Evolutionary conservation across 1,140 invertebrate genomes (phyloP), one percentile per base, ranked within the genome.

Genomic region (Drosophila sproati): DNA sequence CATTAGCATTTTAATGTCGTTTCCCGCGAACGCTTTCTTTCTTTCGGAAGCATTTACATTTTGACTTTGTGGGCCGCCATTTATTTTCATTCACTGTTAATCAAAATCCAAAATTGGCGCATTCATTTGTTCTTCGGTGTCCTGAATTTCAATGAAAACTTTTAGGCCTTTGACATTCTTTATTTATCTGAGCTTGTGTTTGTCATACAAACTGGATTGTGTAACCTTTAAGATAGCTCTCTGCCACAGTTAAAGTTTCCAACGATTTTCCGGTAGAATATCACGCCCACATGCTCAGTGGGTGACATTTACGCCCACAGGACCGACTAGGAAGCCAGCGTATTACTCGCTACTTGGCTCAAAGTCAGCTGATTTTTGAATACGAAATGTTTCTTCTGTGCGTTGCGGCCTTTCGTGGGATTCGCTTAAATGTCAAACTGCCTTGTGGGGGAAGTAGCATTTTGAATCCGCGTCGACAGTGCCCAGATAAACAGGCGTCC

Each of bases 401-500:
- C 10, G 39, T 64, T 37, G 32, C 4, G 29, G 43, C 34, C 10
- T 73, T 88, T 57, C 34, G 12, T 55, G 68, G 61, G 64, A 55
- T 79, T 60, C 39, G 80, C 64, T 77, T 66, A 88, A 87, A 87
- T 87, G 82, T 80, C 83, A 82, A 59, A 75, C 66, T 67, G 35
- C 77, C 66, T 67, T 73, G 67, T 57, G 50, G 54, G 57, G 39
- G 34, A 69, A 41, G 6, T 31, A 20, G 10, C 37, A 35, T 50
- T 54, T 64, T 55, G 69, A 5, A 34, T 5, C 39, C 70, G 20
- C 82, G 62, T 43, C 64, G 69, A 78, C 72, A 77, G 83, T 47
- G 73, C 39, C 73, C 80, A 77, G 83, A 87, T 80, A 87, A 87
- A 88, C 85, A 88, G 77, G 63, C 66, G 66, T 60, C 82, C 79